These are phyloP conservation scores for Neoniphon sammara DNA, from an alignment of 2,797 vertebrate genomes.

Conservation along the genomic window DNA sequence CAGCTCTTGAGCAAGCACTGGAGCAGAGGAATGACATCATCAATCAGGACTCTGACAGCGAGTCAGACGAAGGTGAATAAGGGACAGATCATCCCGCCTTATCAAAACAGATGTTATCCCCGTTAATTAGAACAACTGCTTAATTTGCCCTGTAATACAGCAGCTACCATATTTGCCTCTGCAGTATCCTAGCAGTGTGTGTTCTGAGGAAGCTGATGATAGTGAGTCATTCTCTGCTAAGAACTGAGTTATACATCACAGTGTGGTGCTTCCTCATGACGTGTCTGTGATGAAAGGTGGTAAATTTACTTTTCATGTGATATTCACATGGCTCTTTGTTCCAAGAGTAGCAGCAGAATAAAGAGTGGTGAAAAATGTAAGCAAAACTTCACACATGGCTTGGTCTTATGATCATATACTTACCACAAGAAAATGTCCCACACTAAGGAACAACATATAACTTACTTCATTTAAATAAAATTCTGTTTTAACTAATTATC, in stretches of 20 bases:
- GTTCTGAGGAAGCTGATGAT: slow-evolving; percentile 1
- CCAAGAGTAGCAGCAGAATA: neutral
- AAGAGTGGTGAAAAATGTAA: too few relatives aligned
- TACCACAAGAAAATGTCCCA: too few relatives aligned
- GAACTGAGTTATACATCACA: slow-evolving; percentile 9
- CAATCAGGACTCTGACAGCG: slow-evolving; percentile 97
- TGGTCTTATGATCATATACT: too few relatives aligned
- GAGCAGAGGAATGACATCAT: slow-evolving; percentile 97
- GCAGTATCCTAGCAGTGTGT: slow-evolving; percentile 36
- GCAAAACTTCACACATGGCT: too few relatives aligned
- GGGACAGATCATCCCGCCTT: slow-evolving; percentile 39
- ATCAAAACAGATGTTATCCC: slow-evolving; percentile 54
- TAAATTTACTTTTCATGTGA: neutral
- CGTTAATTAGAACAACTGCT: slow-evolving; percentile 39
- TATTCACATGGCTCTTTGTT: neutral
- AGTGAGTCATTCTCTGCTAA: slow-evolving; percentile 45
- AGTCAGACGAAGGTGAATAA: slow-evolving; percentile 95
- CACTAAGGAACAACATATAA: too few relatives aligned
- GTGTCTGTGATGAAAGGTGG: neutral
- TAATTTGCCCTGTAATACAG: neutral
- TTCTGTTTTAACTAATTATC: too few relatives aligned
- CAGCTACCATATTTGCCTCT: slow-evolving; percentile 27
- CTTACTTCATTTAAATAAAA: too few relatives aligned
- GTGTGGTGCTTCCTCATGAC: slow-evolving; percentile 17
- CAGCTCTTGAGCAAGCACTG: slow-evolving; percentile 96